Evolutionary conservation across 2,888 invertebrate genomes (phyloP), one percentile per base, ranked within the genome.

Genomic region (Protophormia terraenovae): DNA sequence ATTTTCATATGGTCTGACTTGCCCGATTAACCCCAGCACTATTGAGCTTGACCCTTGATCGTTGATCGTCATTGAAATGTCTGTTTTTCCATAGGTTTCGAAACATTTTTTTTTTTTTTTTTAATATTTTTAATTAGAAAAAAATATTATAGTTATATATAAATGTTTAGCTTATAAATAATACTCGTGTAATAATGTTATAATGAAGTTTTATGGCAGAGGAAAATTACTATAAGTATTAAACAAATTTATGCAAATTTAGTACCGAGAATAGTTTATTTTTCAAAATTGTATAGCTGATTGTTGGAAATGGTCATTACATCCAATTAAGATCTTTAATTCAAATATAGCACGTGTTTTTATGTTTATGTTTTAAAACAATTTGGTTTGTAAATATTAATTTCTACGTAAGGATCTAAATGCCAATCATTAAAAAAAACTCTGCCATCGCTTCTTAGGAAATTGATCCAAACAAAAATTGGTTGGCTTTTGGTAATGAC

Each of bases 21-120:
- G 84, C 83, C 78, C 87, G 86, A 87, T 87, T 87, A 87, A 87
- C 87, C 87, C 78, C 50, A 72, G 73, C 75, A 38, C 82, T 62
- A 72, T 81, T 86, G 78, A 86, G 83, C 71, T 84, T 86, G 86
- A 87, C 88, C 88, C 87, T 86, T 88, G 84, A 79, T 86, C 87
- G 84, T 85, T 86, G 87, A 50, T 58, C 86, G 84, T 64, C 62
- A 78, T 84, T 78, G 81, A 77, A 76, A 80, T 60, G 75, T 79
- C 7, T 16, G 64, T 64, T 64, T 75, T 73, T 72, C 53, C 67
- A 78, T 53, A 67, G 27, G 45, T n/a, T n/a, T n/a, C n/a, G n/a
- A n/a, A n/a, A n/a, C n/a, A 8, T 66, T 67, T 60, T 32, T 14
- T 66, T 66, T 66, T 55, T 7, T 7, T 76, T 27, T 38, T n/a